Evolutionary conservation across 2,888 invertebrate genomes (phyloP).

Genomic region (Scaptomyza tumidula): DNA sequence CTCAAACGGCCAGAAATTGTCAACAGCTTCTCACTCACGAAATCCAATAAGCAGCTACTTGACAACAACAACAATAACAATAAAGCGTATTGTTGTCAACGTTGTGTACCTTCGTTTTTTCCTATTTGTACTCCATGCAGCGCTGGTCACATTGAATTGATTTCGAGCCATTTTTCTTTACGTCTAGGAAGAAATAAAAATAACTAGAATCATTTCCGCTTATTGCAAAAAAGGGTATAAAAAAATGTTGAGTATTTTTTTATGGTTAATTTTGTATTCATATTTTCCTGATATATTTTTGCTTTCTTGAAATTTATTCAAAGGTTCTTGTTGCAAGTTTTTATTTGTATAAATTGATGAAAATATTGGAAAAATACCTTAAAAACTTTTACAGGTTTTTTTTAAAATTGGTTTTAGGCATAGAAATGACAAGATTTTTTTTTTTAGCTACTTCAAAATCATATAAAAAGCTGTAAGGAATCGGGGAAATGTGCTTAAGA

Average conservation of each 20-base stretch:
- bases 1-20: conserved; percentile 42
- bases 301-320: neutral
- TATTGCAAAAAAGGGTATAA: neutral
- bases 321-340: neutral
- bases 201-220: conserved; percentile 23
- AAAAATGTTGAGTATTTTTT: neutral
- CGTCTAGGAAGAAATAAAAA: neutral
- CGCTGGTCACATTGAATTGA: conserved; percentile 72
- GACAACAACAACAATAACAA: conserved; percentile 22
- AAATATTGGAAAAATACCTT: too few relatives aligned
- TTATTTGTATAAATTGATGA: too few relatives aligned
- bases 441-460: too few relatives aligned
- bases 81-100: conserved; percentile 57
- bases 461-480: too few relatives aligned
- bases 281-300: neutral
- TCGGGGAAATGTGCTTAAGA: too few relatives aligned
- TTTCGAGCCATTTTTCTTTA: conserved; percentile 58
- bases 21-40: conserved; percentile 53
- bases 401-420: too few relatives aligned
- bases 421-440: too few relatives aligned
- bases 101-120: conserved; percentile 59
- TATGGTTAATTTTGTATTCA: neutral
- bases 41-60: conserved; percentile 71
- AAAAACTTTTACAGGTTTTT: too few relatives aligned
- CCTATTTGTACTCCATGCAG: conserved; percentile 27